Evolutionary conservation across 2,113 vertebrate genomes (phyloP).

Genomic region (Vidua macroura): DNA sequence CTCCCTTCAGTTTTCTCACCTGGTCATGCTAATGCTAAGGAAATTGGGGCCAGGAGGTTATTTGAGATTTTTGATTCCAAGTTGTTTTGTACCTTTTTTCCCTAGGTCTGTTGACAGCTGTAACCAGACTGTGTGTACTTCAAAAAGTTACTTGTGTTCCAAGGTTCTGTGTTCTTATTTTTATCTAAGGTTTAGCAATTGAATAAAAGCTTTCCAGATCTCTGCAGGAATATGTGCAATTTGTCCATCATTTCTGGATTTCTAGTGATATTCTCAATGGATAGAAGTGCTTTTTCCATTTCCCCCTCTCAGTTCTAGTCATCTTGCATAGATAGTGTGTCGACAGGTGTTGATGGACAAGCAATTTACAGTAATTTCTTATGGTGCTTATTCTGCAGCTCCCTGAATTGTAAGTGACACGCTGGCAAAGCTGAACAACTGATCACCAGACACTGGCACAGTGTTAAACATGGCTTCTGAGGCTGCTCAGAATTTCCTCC

Average conservation of each 20-base stretch:
- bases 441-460: constrained; percentile 55
- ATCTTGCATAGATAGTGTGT: constrained; percentile 47
- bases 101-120: constrained; percentile 1
- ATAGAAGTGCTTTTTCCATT: constrained; percentile 56
- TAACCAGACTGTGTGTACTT: neutral
- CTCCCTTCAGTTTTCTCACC: neutral
- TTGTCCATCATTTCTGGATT: constrained; percentile 34
- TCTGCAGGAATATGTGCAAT: neutral
- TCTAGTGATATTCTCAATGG: constrained; percentile 19
- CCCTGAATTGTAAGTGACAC: constrained; percentile 59
- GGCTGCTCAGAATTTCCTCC: constrained; percentile 71
- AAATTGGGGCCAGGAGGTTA: neutral
- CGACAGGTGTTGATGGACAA: constrained; percentile 61
- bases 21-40: neutral
- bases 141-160: neutral
- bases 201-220: neutral
- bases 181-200: neutral
- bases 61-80: neutral
- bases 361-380: constrained; percentile 68
- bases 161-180: neutral
- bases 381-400: constrained; percentile 74
- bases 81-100: neutral
- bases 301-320: constrained; percentile 50
- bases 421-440: constrained; percentile 60
- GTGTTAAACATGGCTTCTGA: constrained; percentile 73